Evolutionary conservation across 2,888 invertebrate species (phyloP), one percentile per base, ranked within the genome.

Genomic region (Ashinkailepas kermadecensis): DNA sequence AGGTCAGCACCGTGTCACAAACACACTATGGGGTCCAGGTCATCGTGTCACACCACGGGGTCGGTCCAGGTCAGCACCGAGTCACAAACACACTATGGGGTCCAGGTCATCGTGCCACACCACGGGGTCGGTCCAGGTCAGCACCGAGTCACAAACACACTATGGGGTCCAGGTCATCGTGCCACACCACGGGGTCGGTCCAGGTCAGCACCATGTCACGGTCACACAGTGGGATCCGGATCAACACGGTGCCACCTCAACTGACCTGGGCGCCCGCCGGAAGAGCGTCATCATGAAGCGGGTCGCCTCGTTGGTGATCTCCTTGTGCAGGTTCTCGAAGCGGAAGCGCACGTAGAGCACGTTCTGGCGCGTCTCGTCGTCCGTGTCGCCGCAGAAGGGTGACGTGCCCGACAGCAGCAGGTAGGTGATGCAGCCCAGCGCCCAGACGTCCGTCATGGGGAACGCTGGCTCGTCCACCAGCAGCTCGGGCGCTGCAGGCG

Each of bases 391-490:
- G 21, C 0, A 2, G 92, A 96, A 99, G 80, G 99, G 97, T 81
- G 97, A 93, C 82, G 92, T 92, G 25, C 98, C 99, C 8, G 97
- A 97, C 84, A 99, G 88, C 89, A 99, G 90, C 78, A 97, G 90
- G 89, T 99, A 99, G 0, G 95, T 90, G 11, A 99, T 89, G 18
- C 95, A 95, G 81, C 97, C 99, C 81, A 99, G 91, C 39, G 95
- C 93, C 99, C 99, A 99, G 86, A 99, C 92, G 88, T 99, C 99
- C 7, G 95, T 94, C 87, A 95, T 95, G 4, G 94, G 94, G 87
- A 92, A 94, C 59, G 95, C 93, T 11, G 93, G 92, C 88, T 97
- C 96, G 86, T 95, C 94, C 86, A 92, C 92, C 80, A 96, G 88
- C 84, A 96, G 92, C 88, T 98, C 97, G 0, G 97, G 97, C 11